These are phyloP conservation scores for Gobiocypris rarus DNA, from an alignment of 2,113 vertebrate genomes.

Conservation along the genomic window DNA sequence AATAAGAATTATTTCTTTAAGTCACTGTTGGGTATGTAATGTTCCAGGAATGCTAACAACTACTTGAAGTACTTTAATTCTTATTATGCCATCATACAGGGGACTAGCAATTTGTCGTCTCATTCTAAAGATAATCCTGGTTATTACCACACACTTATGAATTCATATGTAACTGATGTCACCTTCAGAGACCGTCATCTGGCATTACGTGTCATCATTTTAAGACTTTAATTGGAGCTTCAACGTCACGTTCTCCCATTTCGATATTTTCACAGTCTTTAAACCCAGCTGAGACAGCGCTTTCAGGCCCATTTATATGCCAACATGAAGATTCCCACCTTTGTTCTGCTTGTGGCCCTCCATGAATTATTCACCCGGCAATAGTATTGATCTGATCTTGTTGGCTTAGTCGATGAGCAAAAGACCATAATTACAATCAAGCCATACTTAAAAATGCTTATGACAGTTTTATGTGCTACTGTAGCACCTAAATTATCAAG, in stretches of 20 bases:
- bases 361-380: conserved; percentile 71
- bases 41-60: background rate
- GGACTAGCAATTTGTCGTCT: conserved; percentile 30
- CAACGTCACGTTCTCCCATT: conserved; percentile 17
- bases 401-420: conserved; percentile 62
- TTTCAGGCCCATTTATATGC: conserved; percentile 52
- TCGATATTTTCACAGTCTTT: conserved; percentile 43
- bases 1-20: background rate
- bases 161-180: conserved; percentile 29
- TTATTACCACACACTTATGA: conserved; percentile 23
- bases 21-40: background rate
- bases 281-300: conserved; percentile 63
- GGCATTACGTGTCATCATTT: conserved; percentile 48
- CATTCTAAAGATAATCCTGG: conserved; percentile 41
- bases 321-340: conserved; percentile 61
- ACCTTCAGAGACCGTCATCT: conserved; percentile 24
- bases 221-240: conserved; percentile 57
- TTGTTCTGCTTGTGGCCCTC: conserved; percentile 53
- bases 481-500: conserved; percentile 18
- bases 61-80: background rate
- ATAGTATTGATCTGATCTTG: conserved; percentile 63
- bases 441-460: conserved; percentile 60
- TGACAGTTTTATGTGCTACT: conserved; percentile 40
- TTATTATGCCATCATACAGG: background rate
- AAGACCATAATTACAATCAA: conserved; percentile 63